Base-by-base conservation (phyloP, 2,888 invertebrate genomes). In the Tetheella fluctuosa region DNA sequence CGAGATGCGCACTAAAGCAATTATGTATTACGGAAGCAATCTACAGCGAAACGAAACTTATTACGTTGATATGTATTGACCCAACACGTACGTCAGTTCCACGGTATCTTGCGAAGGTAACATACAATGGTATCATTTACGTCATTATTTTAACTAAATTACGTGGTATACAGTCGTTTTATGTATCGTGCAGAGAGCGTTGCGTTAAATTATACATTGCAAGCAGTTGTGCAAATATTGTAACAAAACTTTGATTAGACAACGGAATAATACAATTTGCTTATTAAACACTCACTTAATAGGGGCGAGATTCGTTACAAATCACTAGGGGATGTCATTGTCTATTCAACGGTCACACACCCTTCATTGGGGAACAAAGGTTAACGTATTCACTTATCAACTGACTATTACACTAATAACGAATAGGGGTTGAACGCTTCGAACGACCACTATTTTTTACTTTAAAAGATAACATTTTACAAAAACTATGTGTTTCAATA, bases 311-410 rank as follows among this genome's bases (percentile, higher is more conserved):
- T 77, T 71, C 79, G 81, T 84, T 84, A 82, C 72, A 74, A 78
- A 78, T 80, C 76, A 77, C 64, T 68, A 68, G 67, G 81, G 82
- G 80, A 81, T 80, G 76, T 79, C 72, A 64, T 42, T 57, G 61
- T 65, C 64, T 61, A 66, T 68, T 71, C 74, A 88, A 88, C 88
- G 84, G 86, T 79, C 80, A 68, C 61, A 65, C 71, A 67, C 79
- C 84, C 80, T 71, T 68, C 64, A 62, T 59, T 63, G 64, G 76
- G 79, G 83, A 70, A 77, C 77, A 88, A 89, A 89, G 86, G 89
- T 88, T 88, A 89, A 90, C 83, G 79, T 77, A 86, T 89, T 84
- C 85, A 83, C 81, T 86, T 85, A 87, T 86, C 84, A 77, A 80
- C 73, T 64, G 34, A 23, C 23, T 17, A 54, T 34, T 34, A 34